These are phyloP conservation scores for Montipora capitata DNA, from an alignment of 92 coral and sea anemone species.

Conservation along the genomic window DNA sequence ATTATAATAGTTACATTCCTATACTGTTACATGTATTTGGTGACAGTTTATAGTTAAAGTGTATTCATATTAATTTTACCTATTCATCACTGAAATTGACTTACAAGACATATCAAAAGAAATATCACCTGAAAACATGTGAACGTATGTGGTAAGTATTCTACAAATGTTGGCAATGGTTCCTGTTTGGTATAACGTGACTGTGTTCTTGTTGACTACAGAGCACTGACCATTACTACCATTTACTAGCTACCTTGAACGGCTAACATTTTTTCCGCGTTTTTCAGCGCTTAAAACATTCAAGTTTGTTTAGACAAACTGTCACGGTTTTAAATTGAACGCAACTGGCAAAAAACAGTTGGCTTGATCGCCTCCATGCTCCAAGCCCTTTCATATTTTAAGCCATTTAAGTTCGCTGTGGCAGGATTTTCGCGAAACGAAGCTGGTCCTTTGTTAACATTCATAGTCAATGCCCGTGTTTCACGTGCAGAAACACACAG, in stretches of 20 bases:
- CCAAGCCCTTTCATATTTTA: too few relatives aligned
- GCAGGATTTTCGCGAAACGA: too few relatives aligned
- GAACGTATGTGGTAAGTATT: neutral
- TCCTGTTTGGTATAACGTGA: neutral
- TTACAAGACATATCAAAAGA: neutral
- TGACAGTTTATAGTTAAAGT: constrained; percentile 2
- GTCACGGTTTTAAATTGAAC: too few relatives aligned
- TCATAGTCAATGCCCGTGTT: too few relatives aligned
- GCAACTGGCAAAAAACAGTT: too few relatives aligned
- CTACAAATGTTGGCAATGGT: neutral
- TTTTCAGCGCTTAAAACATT: neutral
- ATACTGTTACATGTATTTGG: constrained; percentile 1
- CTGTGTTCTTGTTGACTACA: neutral
- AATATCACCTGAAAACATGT: neutral
- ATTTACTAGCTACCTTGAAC: neutral
- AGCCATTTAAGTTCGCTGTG: too few relatives aligned
- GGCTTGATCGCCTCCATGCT: too few relatives aligned
- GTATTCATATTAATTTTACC: constrained; percentile 2
- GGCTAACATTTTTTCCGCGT: neutral
- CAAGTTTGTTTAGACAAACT: too few relatives aligned
- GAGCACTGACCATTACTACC: neutral
- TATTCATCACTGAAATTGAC: constrained; percentile 1
- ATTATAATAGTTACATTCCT: neutral
- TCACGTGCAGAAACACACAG: too few relatives aligned
- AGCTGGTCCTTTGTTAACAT: too few relatives aligned